A percentile compares a stretch with the other conserved stretches of the same genome.
Evolutionary conservation across 2,888 invertebrate genomes (phyloP).

Genomic region (Frankliniella intonsa): DNA sequence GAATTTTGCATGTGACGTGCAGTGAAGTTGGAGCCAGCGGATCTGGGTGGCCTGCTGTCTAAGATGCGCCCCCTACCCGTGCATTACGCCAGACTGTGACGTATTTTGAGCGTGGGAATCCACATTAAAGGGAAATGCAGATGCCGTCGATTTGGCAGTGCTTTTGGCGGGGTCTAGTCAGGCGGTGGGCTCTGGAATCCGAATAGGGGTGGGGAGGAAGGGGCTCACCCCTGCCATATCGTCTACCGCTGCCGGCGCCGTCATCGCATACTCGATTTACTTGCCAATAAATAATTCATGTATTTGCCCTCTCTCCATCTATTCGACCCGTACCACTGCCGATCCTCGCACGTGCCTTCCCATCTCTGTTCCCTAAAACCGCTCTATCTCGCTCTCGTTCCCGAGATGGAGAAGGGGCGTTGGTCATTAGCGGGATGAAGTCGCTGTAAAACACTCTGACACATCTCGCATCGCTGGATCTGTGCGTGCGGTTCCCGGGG

Average conservation of each 20-base stretch:
- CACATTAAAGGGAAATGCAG: background rate
- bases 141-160: conserved; percentile 18
- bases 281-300: conserved; percentile 17
- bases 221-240: background rate
- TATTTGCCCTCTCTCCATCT: background rate
- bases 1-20: background rate
- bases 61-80: too few relatives aligned
- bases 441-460: background rate
- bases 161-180: background rate
- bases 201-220: background rate
- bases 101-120: background rate
- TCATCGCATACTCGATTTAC: conserved; percentile 4
- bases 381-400: background rate
- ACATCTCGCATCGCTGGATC: background rate
- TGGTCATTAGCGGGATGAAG: background rate
- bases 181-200: background rate
- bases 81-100: conserved; percentile 1
- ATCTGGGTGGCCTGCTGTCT: background rate
- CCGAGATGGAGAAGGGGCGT: background rate
- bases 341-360: background rate
- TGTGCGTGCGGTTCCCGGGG: background rate
- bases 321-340: too few relatives aligned
- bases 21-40: background rate
- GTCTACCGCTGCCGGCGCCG: background rate
- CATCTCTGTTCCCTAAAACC: background rate